These are phyloP conservation scores for Pyrocephalus nanus DNA, from an alignment of 2,797 vertebrate species.

Conservation along the genomic window DNA sequence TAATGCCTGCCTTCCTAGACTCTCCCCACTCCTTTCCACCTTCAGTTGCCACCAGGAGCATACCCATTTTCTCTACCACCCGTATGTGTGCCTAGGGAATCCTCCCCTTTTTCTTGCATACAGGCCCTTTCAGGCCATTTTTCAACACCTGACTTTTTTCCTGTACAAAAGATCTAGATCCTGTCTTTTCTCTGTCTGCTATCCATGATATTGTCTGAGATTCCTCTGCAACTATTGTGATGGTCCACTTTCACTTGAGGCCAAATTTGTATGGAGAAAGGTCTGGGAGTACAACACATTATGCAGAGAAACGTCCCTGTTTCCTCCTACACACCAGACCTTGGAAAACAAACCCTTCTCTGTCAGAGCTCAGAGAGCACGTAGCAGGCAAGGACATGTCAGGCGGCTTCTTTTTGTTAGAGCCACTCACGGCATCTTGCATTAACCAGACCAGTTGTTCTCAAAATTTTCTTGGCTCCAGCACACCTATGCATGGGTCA, in stretches of 20 bases:
- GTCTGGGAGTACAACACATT: not conserved
- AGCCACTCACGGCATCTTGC: not conserved
- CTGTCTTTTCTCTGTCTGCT: not conserved
- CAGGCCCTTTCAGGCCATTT: not conserved
- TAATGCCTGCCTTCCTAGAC: not conserved
- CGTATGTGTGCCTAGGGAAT: not conserved
- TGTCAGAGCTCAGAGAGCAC: not conserved
- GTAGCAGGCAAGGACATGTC: not conserved
- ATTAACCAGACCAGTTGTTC: not conserved
- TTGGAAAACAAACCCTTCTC: not conserved
- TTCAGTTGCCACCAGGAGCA: not conserved
- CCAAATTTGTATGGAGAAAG: not conserved
- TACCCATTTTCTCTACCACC: not conserved
- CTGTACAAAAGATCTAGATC: not conserved
- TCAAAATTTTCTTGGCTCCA: not conserved
- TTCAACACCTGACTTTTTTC: not conserved
- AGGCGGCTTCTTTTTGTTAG: not conserved
- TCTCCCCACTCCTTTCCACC: not conserved
- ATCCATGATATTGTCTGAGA: not conserved
- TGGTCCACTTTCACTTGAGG: not conserved
- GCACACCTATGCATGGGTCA: not conserved
- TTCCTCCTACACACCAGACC: not conserved
- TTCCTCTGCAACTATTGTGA: not conserved
- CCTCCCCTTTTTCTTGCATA: not conserved
- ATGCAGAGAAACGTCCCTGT: not conserved